These are phyloP conservation scores for Metaphire vulgaris DNA, from an alignment of 1,140 invertebrate species.

Conservation along the genomic window DNA sequence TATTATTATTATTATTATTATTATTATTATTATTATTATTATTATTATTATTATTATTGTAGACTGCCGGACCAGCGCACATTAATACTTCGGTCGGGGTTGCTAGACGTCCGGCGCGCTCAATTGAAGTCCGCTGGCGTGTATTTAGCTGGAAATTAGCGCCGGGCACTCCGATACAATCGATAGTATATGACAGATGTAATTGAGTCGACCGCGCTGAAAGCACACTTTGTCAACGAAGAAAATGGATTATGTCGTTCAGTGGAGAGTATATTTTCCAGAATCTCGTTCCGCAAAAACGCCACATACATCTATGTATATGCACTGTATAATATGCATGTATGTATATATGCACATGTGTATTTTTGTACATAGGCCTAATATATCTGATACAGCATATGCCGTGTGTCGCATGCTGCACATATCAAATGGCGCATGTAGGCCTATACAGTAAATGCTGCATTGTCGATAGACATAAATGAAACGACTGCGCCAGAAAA, in stretches of 20 bases:
- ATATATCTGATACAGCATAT: too few species aligned
- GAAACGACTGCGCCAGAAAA: too few species aligned
- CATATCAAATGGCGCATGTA: too few species aligned
- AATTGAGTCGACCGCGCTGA: not conserved
- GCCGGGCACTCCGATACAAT: not conserved
- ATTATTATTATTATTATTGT: too few species aligned
- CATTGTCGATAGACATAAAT: too few species aligned
- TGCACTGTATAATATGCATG: not conserved
- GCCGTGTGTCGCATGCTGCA: too few species aligned
- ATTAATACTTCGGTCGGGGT: not conserved
- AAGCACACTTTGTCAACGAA: not conserved
- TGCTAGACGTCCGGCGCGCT: not conserved
- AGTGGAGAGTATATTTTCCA: not conserved
- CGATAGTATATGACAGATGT: conserved; percentile 1
- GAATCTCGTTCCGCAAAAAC: not conserved
- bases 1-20: too few species aligned
- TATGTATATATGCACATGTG: not conserved
- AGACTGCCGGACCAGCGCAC: not conserved
- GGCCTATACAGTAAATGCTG: too few species aligned
- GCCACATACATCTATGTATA: not conserved
- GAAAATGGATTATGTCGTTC: conserved; percentile 1
- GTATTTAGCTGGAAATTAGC: conserved; percentile 1
- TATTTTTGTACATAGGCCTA: not conserved
- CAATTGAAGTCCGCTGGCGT: not conserved
- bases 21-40: too few species aligned